phyloP scores from a whole-genome alignment of 2,113 vertebrate genomes.

The Bos javanicus region DNA sequence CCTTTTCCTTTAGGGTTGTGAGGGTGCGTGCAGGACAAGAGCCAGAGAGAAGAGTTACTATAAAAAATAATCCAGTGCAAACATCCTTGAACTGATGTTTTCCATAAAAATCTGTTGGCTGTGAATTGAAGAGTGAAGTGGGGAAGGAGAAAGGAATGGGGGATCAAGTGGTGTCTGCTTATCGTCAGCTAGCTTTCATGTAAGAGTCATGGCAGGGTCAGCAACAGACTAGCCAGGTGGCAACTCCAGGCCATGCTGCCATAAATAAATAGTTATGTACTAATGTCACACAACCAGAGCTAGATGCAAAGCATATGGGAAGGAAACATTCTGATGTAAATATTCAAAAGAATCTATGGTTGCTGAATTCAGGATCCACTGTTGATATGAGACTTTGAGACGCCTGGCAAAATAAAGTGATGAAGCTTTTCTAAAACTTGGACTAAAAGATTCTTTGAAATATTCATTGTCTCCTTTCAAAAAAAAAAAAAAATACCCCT shows the following conservation, averaged over 20 bases:
- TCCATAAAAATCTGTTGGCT: conserved; percentile 68
- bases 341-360: conserved; percentile 11
- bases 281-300: conserved; percentile 70
- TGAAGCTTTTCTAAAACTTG: not conserved
- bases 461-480: not conserved
- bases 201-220: conserved; percentile 75
- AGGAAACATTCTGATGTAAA: conserved; percentile 61
- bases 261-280: conserved; percentile 78
- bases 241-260: conserved; percentile 70
- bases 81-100: conserved; percentile 71
- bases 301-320: conserved; percentile 74
- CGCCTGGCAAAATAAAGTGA: not conserved
- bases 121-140: conserved; percentile 58
- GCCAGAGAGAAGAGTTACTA: conserved; percentile 47
- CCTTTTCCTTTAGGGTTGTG: conserved; percentile 31
- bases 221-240: conserved; percentile 74
- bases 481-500: not conserved
- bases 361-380: conserved; percentile 25
- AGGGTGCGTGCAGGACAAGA: conserved; percentile 46
- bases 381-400: conserved; percentile 9
- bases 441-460: conserved; percentile 4
- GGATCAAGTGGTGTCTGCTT: conserved; percentile 63
- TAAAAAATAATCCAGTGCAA: conserved; percentile 63
- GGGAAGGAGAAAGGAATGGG: conserved; percentile 47
- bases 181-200: conserved; percentile 72